These are phyloP conservation scores for Amphimallon solstitiale DNA, from an alignment of 2,888 invertebrate species.

Conservation along the genomic window DNA sequence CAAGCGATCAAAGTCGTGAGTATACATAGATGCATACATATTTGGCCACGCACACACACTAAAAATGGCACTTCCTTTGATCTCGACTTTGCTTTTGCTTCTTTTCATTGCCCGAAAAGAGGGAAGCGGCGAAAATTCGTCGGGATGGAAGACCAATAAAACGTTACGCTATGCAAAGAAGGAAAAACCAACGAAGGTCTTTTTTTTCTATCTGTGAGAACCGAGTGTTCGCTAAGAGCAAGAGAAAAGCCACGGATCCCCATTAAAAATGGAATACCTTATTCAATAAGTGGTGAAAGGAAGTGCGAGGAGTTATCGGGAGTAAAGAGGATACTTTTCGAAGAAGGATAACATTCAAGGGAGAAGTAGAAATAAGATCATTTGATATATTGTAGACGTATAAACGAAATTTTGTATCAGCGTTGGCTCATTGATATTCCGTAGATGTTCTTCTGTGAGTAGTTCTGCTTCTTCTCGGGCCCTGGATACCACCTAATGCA, in stretches of 20 bases:
- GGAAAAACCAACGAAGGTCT: not conserved
- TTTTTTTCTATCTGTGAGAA: not conserved
- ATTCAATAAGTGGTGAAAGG: constrained; percentile 20
- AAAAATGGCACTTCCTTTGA: constrained; percentile 25
- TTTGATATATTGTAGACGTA: constrained; percentile 45
- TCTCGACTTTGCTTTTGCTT: constrained; percentile 25
- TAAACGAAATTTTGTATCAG: constrained; percentile 55
- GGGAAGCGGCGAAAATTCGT: constrained; percentile 9
- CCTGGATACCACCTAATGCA: not conserved
- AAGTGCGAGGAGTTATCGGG: not conserved
- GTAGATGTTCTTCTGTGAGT: constrained; percentile 15
- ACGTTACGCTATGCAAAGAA: not conserved
- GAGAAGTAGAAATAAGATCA: constrained; percentile 32
- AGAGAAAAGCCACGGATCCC: constrained; percentile 1
- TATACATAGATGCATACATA: not conserved
- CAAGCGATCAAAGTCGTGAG: constrained; percentile 26
- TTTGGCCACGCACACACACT: not conserved
- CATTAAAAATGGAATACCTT: constrained; percentile 20
- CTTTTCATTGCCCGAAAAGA: constrained; percentile 15
- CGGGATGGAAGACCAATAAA: constrained; percentile 5
- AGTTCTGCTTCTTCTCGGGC: not conserved
- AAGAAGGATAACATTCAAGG: not conserved
- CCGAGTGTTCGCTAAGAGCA: not conserved
- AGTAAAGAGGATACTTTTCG: not conserved
- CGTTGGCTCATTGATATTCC: constrained; percentile 56